Evolutionary conservation across 1,140 invertebrate genomes (phyloP).

Genomic region (Planococcus citri): DNA sequence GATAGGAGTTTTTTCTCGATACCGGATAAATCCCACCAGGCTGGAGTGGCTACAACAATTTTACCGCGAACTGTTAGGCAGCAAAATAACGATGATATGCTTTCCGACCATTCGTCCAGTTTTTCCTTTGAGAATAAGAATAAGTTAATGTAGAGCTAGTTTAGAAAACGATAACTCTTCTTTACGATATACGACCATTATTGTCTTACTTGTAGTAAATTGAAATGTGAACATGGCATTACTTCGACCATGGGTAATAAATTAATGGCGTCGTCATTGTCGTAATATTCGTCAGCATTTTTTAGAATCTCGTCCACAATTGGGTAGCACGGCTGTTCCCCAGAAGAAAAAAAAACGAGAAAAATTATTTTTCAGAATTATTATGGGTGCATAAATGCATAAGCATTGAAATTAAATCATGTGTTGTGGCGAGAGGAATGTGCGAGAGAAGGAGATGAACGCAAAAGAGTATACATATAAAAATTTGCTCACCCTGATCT

Average conservation of each 20-base stretch:
- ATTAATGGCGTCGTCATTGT: neutral
- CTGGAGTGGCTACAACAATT: conserved; percentile 60
- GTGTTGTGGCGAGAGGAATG: too few relatives aligned
- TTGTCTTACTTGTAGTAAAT: neutral
- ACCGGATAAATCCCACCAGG: conserved; percentile 59
- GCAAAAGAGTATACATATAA: too few relatives aligned
- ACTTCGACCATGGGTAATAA: neutral
- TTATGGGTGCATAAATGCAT: too few relatives aligned
- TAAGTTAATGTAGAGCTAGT: neutral
- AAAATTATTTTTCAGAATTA: too few relatives aligned
- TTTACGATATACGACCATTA: neutral
- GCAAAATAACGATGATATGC: conserved; percentile 60
- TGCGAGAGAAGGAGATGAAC: too few relatives aligned
- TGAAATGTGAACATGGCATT: neutral
- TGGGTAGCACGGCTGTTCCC: neutral
- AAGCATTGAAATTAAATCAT: neutral
- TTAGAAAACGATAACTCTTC: neutral
- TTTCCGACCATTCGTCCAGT: conserved; percentile 60
- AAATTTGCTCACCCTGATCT: conserved; percentile 44
- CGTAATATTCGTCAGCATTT: neutral
- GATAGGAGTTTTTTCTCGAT: conserved; percentile 61
- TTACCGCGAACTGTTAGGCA: conserved; percentile 62
- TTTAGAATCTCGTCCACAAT: neutral
- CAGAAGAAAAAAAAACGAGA: neutral
- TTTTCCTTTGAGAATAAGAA: conserved; percentile 44